Conservation (phyloP, 2,888 invertebrate genomes). For the Stenodera caucasica region DNA sequence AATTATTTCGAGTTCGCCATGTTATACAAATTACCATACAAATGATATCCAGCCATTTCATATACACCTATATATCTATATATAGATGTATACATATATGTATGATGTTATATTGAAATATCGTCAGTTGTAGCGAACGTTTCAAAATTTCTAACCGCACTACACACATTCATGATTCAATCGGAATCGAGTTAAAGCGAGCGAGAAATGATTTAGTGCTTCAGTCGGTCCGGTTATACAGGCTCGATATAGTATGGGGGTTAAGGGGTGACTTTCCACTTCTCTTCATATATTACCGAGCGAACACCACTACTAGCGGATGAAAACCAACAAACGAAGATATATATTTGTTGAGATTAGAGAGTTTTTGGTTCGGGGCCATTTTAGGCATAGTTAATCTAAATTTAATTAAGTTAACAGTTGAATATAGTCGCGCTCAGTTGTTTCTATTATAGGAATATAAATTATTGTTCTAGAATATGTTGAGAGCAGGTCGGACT, state of each 20-base stretch:
- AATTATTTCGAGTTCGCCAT: conserved; percentile 12
- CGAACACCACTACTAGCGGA: neutral
- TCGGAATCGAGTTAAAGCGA: conserved; percentile 50
- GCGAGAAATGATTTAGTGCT: conserved; percentile 48
- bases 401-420: conserved; percentile 46
- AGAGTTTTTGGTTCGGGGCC: conserved; percentile 38
- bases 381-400: conserved; percentile 44
- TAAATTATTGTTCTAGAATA: conserved; percentile 23
- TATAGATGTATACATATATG: conserved; percentile 30
- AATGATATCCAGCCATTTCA: conserved; percentile 31
- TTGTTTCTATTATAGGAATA: conserved; percentile 10
- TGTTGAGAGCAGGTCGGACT: conserved; percentile 16
- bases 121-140: conserved; percentile 37
- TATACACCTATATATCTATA: too few species aligned
- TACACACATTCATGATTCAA: conserved; percentile 45
- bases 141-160: conserved; percentile 44
- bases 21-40: conserved; percentile 42
- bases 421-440: conserved; percentile 25
- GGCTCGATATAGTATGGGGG: neutral
- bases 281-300: conserved; percentile 24
- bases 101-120: conserved; percentile 29
- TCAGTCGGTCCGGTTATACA: conserved; percentile 19
- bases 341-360: conserved; percentile 41
- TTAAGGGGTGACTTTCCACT: conserved; percentile 6
- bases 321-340: conserved; percentile 24